Conservation (phyloP, 2,888 invertebrate species). For the Strigamia transsilvanica region DNA sequence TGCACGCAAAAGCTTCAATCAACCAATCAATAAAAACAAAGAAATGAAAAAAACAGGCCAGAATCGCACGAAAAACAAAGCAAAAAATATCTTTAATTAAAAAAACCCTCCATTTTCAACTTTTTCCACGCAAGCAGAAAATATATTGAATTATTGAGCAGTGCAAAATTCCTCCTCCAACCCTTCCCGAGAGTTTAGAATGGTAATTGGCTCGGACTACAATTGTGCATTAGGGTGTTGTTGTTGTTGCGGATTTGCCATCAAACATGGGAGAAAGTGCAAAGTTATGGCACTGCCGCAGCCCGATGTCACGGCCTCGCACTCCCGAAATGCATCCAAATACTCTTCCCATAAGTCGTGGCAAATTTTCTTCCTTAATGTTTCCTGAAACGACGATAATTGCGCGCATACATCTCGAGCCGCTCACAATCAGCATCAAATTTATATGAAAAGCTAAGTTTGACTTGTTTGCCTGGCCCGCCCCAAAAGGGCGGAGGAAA, state of each 20-base stretch:
- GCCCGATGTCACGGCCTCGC: conserved; percentile 34
- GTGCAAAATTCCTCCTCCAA: background rate
- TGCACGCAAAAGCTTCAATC: background rate
- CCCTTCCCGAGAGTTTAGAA: background rate
- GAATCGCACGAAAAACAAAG: background rate
- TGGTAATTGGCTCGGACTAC: conserved; percentile 32
- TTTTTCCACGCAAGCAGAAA: no score
- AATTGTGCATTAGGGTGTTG: conserved; percentile 41
- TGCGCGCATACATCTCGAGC: conserved; percentile 15
- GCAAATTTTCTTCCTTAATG: conserved; percentile 26
- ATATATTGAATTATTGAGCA: conserved; percentile 13
- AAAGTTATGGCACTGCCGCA: conserved; percentile 3
- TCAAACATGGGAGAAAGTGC: conserved; percentile 6
- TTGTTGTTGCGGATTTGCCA: conserved; percentile 32
- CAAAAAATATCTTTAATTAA: background rate
- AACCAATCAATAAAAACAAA: no score
- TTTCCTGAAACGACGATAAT: background rate
- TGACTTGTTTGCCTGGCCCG: conserved; percentile 24
- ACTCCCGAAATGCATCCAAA: conserved; percentile 7
- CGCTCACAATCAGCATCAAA: background rate
- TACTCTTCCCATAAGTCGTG: background rate
- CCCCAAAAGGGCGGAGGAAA: background rate
- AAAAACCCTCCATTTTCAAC: background rate
- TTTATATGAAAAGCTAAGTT: background rate
- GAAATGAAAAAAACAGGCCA: no score